These are phyloP conservation scores for Colaptes auratus DNA, from an alignment of 2,113 vertebrate species.

Conservation along the genomic window DNA sequence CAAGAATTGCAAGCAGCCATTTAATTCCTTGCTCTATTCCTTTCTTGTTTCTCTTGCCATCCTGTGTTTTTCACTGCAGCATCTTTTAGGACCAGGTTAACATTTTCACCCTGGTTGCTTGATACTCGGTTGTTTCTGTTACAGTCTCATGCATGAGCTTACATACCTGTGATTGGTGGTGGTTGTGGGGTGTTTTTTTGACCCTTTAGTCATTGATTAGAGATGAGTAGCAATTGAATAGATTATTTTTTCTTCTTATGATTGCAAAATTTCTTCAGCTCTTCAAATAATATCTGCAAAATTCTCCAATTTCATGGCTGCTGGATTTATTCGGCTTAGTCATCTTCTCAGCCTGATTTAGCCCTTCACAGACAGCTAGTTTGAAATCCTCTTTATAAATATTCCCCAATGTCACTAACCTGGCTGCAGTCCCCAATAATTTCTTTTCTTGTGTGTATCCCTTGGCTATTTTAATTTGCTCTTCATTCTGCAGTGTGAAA, in stretches of 20 bases:
- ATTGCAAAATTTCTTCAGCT: background rate
- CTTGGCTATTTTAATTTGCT: background rate
- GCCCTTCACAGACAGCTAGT: background rate
- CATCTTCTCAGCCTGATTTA: background rate
- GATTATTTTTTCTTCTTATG: background rate
- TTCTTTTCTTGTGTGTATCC: background rate
- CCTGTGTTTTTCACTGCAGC: background rate
- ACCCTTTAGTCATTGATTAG: background rate
- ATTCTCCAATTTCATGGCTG: background rate
- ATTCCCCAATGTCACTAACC: background rate
- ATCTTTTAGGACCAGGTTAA: background rate
- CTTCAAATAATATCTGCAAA: background rate
- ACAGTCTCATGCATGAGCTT: background rate
- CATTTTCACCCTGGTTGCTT: background rate
- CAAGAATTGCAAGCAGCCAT: background rate
- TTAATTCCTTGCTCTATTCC: background rate
- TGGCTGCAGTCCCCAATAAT: background rate
- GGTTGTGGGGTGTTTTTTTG: background rate
- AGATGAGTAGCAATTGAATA: background rate
- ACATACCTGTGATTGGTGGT: background rate
- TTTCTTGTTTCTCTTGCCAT: background rate
- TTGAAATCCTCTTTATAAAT: background rate
- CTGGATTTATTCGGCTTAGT: background rate
- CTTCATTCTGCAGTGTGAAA: background rate
- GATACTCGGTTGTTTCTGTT: background rate